phyloP scores from a whole-genome alignment of 2,797 vertebrate genomes.

The Sarcoramphus papa region DNA sequence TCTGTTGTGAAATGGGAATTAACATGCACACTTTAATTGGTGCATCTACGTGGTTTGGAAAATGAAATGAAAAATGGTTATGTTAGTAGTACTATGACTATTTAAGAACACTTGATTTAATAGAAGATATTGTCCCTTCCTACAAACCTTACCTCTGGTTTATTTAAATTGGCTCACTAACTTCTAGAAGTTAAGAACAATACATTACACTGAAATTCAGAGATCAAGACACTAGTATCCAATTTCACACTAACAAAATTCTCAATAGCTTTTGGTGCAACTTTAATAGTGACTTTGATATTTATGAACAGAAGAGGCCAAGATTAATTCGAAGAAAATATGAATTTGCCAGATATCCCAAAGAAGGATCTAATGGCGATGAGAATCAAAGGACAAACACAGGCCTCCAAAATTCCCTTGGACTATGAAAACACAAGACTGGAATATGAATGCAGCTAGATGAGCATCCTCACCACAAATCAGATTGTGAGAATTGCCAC shows the following conservation, averaged over 20 bases:
- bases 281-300: background rate
- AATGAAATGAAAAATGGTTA: background rate
- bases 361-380: background rate
- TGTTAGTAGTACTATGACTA: background rate
- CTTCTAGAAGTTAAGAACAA: background rate
- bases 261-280: background rate
- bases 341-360: background rate
- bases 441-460: background rate
- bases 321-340: background rate
- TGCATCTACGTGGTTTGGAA: background rate
- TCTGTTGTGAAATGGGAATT: background rate
- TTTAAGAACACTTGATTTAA: background rate
- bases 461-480: background rate
- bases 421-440: background rate
- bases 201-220: background rate
- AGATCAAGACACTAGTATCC: background rate
- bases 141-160: background rate
- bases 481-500: background rate
- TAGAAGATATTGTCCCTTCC: background rate
- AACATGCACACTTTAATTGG: background rate
- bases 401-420: background rate
- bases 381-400: background rate
- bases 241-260: background rate
- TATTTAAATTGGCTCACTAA: background rate
- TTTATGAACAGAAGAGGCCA: background rate